Evolutionary conservation across 53 echinoderm and acorn worm genomes (phyloP), one percentile per base, ranked within the genome.

Genomic region (Pentamera pediparva): DNA sequence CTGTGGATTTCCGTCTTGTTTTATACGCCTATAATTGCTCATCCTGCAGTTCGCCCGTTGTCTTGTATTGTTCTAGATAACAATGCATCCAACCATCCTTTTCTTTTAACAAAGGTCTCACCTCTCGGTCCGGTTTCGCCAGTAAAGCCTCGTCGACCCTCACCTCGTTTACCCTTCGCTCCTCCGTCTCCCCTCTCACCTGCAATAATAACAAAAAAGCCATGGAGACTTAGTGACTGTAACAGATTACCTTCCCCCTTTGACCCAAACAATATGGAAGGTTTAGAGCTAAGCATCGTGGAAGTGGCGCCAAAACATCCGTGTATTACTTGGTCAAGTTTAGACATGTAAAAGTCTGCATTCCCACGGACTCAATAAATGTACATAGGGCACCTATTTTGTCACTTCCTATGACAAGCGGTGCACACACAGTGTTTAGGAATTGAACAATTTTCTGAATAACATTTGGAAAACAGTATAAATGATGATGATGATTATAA

Each of bases 151-250:
- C 67, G 22, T 43, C 43, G 41, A 28, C 67, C 67, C 18, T 67
- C 24, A 3, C 67, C 67, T 26, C 67, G 24, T 26, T 40, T 43
- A 43, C 67, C 67, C 18, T 67, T 67, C 15, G 40, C 67, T 11
- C 67, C 67, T 25, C 38, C 15, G 18, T 67, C 67, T 38, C 67
- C 67, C 1, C 37, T 35, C 5, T 13, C n/a, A 34, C 83, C 83
- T 67, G 31, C 13, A 30, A 31, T 60, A 8, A 32, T 32, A 32
- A 2, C 30, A 15, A 60, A 12, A 60, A 30, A 45, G 13, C 12
- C n/a, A 15, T 45, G n/a, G n/a, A 15, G 0, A 45, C n/a, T 10
- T 15, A 10, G 43, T 41, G n/a, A n/a, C n/a, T 45, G 13, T 45
- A 12, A 12, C 47, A 45, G 1, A n/a, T 45, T 45, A 12, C 1